Base-by-base conservation (phyloP, 2,113 vertebrate species). In the Spea bombifrons region DNA sequence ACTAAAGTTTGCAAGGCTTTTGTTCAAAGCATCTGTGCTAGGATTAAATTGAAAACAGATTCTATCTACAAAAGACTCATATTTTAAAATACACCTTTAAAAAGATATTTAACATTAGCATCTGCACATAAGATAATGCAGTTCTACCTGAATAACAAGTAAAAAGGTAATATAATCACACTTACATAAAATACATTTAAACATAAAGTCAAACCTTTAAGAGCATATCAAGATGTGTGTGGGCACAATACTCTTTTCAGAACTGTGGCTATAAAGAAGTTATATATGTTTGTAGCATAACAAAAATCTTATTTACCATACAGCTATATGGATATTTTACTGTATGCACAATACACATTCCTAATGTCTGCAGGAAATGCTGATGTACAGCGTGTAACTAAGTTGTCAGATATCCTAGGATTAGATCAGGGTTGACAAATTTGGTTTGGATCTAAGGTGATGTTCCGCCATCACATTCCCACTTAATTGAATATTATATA, bases 1-100 rank as follows among this genome's bases (percentile, higher is more conserved):
- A 45, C 44, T 67, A 52, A 73, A 78, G 50, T 47, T 73, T 48
- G 55, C 48, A 45, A 55, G 44, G 71, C 63, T 73, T 80, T 80
- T 80, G 77, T 73, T 72, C 52, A 65, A 80, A 67, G 71, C 77
- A 80, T 80, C 71, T 80, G 77, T n/a, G 63, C 70, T 15, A 49
- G 16, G 49, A 73, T 73, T 73, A 43, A 67, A 80, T n/a, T 43
- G 52, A 67, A 66, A 49, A 66, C 49, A 73, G 50, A 80, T 57
- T 66, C 12, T 59, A 80, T 59, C 44, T 73, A 61, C 15, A 73
- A 66, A 79, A 43, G 57, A 52, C 10, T 52, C 7, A 8, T 47
- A 72, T 49, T 55, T 61, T 70, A 61, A 76, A 44, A 53, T 43
- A 55, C 9, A 57, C 46, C 13, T 71, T 16, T 17, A 45, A 65